A percentile compares a stretch with the other conserved stretches of the same genome.
Conservation (phyloP, 2,888 invertebrate species). For the Onthophagus sagittarius region DNA sequence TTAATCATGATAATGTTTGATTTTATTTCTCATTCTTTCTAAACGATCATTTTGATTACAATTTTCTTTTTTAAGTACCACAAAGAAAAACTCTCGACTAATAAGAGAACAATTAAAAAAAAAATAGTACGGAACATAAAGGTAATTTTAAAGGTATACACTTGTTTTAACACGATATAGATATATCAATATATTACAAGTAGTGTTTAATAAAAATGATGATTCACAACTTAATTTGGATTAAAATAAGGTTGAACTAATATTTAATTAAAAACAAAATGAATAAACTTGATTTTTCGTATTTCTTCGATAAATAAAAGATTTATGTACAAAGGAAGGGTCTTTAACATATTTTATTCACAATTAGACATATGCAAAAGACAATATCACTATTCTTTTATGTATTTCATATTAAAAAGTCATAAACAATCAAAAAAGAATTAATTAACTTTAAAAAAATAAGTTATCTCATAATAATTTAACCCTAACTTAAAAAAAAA, state of each 20-base stretch:
- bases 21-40: neutral
- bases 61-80: too few relatives aligned
- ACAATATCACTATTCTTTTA: constrained; percentile 6
- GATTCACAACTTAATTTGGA: neutral
- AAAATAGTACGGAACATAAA: neutral
- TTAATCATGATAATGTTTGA: too few relatives aligned
- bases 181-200: constrained; percentile 1
- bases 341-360: neutral
- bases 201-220: neutral
- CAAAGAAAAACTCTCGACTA: too few relatives aligned
- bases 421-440: too few relatives aligned
- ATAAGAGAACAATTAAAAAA: too few relatives aligned
- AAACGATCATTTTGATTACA: too few relatives aligned
- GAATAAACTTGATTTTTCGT: neutral
- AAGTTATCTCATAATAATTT: neutral
- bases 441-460: neutral
- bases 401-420: too few relatives aligned
- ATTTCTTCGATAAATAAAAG: neutral
- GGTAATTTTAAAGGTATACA: constrained; percentile 2
- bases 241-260: too few relatives aligned
- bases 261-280: too few relatives aligned
- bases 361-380: neutral
- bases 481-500: neutral
- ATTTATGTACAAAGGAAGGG: neutral
- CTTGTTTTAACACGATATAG: constrained; percentile 1